Evolutionary conservation across 1,140 invertebrate species (phyloP).

Genomic region (Procambarus clarkii): DNA sequence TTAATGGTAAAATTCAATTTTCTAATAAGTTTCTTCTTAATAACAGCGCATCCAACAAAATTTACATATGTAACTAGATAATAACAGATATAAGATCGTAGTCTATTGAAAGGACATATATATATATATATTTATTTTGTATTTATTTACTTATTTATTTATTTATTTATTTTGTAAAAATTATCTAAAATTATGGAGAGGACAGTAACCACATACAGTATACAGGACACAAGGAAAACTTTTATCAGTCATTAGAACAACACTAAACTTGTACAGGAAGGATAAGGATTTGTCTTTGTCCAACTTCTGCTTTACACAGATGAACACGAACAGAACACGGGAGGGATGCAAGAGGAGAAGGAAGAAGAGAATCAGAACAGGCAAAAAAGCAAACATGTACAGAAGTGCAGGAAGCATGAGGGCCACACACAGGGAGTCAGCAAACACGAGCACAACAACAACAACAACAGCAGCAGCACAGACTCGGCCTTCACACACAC

Average conservation of each 20-base stretch:
- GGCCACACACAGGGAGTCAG: neutral
- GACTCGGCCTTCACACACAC: neutral
- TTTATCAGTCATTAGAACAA: neutral
- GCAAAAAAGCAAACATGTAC: neutral
- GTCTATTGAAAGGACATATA: neutral
- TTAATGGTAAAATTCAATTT: neutral
- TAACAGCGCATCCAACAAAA: neutral
- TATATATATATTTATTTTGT: neutral
- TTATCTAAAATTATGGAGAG: neutral
- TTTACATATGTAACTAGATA: neutral
- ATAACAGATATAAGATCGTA: neutral
- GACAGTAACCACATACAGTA: neutral
- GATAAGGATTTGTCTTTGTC: neutral
- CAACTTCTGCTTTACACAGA: neutral
- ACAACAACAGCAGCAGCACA: too few species aligned
- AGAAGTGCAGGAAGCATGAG: neutral
- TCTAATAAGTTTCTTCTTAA: neutral
- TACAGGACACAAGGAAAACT: neutral
- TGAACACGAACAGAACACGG: neutral
- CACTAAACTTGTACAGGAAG: neutral
- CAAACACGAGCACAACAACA: slow-evolving; percentile 9
- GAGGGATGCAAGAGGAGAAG: neutral
- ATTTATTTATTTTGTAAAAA: neutral
- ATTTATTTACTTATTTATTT: neutral
- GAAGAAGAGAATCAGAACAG: neutral